Base-by-base conservation (phyloP, 2,888 invertebrate species). In the Agyllia agylla region DNA sequence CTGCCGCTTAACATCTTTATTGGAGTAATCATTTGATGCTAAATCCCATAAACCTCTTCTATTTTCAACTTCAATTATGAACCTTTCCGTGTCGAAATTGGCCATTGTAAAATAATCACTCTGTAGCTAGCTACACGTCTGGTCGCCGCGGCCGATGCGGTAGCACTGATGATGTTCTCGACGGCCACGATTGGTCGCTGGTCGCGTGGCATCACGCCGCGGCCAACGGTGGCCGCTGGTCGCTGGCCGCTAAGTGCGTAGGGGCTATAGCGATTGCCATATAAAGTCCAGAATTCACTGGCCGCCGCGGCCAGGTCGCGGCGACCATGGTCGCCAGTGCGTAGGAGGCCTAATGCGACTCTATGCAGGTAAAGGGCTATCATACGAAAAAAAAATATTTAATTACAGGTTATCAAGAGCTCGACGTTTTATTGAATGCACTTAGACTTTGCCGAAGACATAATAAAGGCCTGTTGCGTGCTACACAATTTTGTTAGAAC, bases 401-500 rank as follows among this genome's bases (percentile, higher is more conserved):
- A 85, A 87, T 57, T 85, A 87, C 35, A 70, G 81, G 30, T 81
- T 85, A 81, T 81, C 85, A 17, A 87, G 84, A 85, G 85, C 82
- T 27, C 73, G 84, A 49, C 84, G 81, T 79, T 75, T 38, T 64
- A 75, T 82, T 75, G 79, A 79, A 24, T 79, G 79, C 79, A 30
- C 79, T 49, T 49, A 27, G 38, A 49, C n/a, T 80, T 80, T 80
- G 80, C 80, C 27, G 42, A 87, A 33, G 31, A 89, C 81, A 82
- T 91, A 87, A 91, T 84, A 15, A 91, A 91, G 82, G 49, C 91
- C 84, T 81, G 85, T 30, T 89, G 85, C 42, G 85, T 91, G n/a
- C 88, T 93, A 30, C 90, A 73, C 78, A 94, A 94, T 82, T 92
- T 85, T 89, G 94, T 93, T 49, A 75, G 94, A 78, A 91, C 87